Base-by-base conservation (phyloP, 37 sponge, comb jelly and placozoan species). In the Axinella damicornis region DNA sequence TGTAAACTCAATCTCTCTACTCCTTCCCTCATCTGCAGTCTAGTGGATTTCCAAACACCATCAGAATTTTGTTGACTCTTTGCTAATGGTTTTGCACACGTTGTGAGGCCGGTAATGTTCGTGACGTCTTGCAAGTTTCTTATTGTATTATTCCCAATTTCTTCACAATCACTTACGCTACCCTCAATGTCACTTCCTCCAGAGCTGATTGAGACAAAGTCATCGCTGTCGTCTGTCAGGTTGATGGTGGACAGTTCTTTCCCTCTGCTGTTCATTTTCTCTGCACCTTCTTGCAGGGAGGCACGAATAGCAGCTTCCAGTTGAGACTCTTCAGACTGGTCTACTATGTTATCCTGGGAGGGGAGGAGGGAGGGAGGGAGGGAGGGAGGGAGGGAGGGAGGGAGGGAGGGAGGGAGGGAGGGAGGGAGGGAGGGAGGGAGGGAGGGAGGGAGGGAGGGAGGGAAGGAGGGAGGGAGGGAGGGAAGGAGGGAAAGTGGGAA, bases 301-400 rank as follows among this genome's bases (percentile, higher is more conserved):
- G 93, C 94, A 20, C 73, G 75, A 14, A 96, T 93, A 31, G 96
- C 96, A 31, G 94, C 92, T 61, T 85, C 90, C 0, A 96, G 30
- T 64, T 96, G 96, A 0, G 74, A 63, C 36, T 96, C 82, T 34
- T 96, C 96, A 24, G 86, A 88, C 16, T 74, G 53, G 36, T 93
- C 92, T 40, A 72, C 30, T 18, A 94, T 41, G 16, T 57, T 53
- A 27, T 5, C 15, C 73, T 71, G 62, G 25, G 62, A 61, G 14
- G 5, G 14, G 25, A 14, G 5, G 62, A 14, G 14, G n/a, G 62
- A 14, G 14, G n/a, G 25, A 61, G 25, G 25, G 25, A 5, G 14
- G 62, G 25, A 11, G n/a, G 12, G 62, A 9, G 46, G 46, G 9
- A 9, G 46, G 46, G 46, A 46, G 46, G 46, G 46, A 9, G 9